phyloP scores from a whole-genome alignment of 2,113 vertebrate genomes.

The Aegithalos caudatus region DNA sequence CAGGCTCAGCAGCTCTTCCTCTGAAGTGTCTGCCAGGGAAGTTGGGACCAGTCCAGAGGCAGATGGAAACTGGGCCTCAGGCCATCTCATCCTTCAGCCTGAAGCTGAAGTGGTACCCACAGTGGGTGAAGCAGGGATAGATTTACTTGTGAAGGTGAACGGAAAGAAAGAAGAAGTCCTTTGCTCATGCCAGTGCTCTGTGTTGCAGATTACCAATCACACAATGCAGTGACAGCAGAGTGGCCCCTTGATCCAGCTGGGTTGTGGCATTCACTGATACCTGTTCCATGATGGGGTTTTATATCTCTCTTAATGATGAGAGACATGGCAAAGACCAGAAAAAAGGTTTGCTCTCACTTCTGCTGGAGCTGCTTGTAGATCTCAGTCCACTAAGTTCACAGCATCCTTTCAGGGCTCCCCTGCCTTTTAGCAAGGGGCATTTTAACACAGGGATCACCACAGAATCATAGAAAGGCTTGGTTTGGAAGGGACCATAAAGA shows the following conservation, averaged over 20 bases:
- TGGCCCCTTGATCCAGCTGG: not conserved
- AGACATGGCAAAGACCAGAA: not conserved
- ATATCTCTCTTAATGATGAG: not conserved
- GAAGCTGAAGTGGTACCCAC: not conserved
- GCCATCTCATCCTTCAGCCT: not conserved
- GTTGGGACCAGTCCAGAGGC: not conserved
- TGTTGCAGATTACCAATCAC: not conserved
- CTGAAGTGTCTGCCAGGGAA: not conserved
- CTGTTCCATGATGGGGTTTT: not conserved
- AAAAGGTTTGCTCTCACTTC: not conserved
- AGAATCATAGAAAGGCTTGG: not conserved
- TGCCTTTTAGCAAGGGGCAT: not conserved
- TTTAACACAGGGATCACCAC: not conserved
- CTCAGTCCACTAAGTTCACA: not conserved
- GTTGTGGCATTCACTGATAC: not conserved
- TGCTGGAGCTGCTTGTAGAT: not conserved
- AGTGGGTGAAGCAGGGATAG: not conserved
- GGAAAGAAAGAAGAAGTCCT: not conserved
- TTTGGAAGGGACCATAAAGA: not conserved
- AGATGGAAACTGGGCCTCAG: not conserved
- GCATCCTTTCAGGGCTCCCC: not conserved
- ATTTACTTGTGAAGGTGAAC: not conserved
- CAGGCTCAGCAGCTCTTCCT: not conserved
- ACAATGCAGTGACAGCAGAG: not conserved
- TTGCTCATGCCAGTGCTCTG: not conserved